Evolutionary conservation across 2,888 invertebrate species (phyloP).

Genomic region (Lasioglossum lativentre): DNA sequence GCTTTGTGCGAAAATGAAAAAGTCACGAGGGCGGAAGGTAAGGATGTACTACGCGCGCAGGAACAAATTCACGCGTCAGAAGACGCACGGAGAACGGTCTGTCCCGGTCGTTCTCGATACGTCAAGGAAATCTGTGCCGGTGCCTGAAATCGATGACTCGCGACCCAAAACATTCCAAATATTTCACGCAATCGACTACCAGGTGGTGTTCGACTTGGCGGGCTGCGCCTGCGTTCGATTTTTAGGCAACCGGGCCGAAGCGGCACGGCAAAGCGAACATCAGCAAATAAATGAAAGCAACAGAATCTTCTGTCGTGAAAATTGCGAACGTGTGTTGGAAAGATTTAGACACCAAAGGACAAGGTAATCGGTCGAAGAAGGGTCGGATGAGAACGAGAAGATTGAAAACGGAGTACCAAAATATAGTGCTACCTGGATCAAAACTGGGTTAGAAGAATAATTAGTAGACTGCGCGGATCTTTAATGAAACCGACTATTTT

Average conservation of each 20-base stretch:
- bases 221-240: neutral
- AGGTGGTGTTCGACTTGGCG: neutral
- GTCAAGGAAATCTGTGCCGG: slow-evolving; percentile 61
- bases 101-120: slow-evolving; percentile 60
- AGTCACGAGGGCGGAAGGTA: slow-evolving; percentile 74
- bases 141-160: slow-evolving; percentile 62
- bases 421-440: neutral
- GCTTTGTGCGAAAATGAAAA: slow-evolving; percentile 78
- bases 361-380: slow-evolving; percentile 4
- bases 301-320: neutral
- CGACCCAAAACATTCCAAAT: slow-evolving; percentile 47
- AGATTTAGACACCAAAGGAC: neutral
- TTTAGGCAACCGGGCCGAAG: neutral
- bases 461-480: neutral
- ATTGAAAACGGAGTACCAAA: neutral
- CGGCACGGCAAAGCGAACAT: neutral
- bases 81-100: slow-evolving; percentile 51
- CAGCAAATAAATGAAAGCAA: neutral
- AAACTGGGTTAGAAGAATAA: neutral
- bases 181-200: slow-evolving; percentile 9
- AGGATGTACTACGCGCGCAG: slow-evolving; percentile 56
- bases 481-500: neutral
- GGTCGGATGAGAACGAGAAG: neutral
- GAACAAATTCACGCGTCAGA: slow-evolving; percentile 52
- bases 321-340: neutral